Evolutionary conservation across 2,113 vertebrate species (phyloP).

Genomic region (Channa argus): DNA sequence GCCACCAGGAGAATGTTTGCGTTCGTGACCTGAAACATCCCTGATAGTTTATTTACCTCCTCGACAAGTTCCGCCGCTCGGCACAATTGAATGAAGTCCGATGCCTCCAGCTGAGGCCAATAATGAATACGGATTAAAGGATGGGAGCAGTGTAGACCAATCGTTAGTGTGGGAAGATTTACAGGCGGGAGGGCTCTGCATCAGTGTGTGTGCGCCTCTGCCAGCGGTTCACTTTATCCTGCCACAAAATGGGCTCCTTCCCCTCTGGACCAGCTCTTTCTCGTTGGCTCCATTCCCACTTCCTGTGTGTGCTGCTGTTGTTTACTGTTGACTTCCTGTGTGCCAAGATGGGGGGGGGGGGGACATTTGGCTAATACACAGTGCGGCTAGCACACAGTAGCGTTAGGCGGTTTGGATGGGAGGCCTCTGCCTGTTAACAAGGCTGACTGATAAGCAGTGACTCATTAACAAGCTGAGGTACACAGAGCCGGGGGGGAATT

Average conservation of each 20-base stretch:
- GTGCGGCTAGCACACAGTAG: slow-evolving; percentile 67
- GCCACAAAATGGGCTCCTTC: slow-evolving; percentile 60
- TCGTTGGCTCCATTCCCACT: slow-evolving; percentile 61
- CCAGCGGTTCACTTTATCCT: slow-evolving; percentile 67
- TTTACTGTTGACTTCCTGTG: slow-evolving; percentile 78
- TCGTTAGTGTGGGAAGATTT: slow-evolving; percentile 69
- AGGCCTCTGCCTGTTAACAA: slow-evolving; percentile 79
- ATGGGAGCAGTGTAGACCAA: slow-evolving; percentile 57
- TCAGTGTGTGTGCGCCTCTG: slow-evolving; percentile 43
- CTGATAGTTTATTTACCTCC: slow-evolving; percentile 74
- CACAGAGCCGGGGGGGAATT: slow-evolving; percentile 73
- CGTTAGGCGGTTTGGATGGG: slow-evolving; percentile 71
- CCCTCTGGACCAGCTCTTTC: slow-evolving; percentile 43
- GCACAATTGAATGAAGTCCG: slow-evolving; percentile 43
- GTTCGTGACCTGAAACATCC: slow-evolving; percentile 51
- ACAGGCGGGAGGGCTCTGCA: slow-evolving; percentile 58
- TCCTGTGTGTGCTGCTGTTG: slow-evolving; percentile 72
- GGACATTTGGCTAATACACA: slow-evolving; percentile 65
- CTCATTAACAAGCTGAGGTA: slow-evolving; percentile 79
- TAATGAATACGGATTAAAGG: slow-evolving; percentile 76
- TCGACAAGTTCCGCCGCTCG: slow-evolving; percentile 43
- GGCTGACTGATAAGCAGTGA: slow-evolving; percentile 80
- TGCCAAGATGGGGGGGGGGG: slow-evolving; percentile 66
- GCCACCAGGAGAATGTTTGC: slow-evolving; percentile 60
- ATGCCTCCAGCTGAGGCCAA: slow-evolving; percentile 69